These are phyloP conservation scores for Agrochola litura DNA, from an alignment of 2,888 invertebrate species.

Conservation along the genomic window DNA sequence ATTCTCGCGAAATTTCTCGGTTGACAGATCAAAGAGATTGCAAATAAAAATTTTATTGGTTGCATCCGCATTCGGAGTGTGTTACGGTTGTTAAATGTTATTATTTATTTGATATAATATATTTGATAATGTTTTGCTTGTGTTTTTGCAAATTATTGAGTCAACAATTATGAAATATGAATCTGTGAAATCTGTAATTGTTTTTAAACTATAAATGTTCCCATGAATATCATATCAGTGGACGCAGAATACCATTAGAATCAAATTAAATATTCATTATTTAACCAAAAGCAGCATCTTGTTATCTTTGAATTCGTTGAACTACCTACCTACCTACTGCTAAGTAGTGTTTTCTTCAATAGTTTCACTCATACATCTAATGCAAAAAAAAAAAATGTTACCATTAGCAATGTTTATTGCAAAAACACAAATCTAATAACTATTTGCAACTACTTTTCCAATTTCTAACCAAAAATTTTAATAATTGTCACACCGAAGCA, in stretches of 20 bases:
- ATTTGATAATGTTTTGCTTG: constrained; percentile 7
- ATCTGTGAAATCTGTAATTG: not conserved
- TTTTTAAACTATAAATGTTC: not conserved
- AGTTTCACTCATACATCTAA: not conserved
- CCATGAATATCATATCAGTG: not conserved
- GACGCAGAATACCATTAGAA: too few relatives aligned
- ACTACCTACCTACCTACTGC: not conserved
- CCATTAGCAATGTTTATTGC: not conserved
- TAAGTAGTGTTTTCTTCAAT: not conserved
- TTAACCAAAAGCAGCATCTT: not conserved
- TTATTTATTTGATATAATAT: constrained; percentile 18
- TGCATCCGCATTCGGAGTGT: constrained; percentile 44
- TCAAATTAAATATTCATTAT: not conserved
- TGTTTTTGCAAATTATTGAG: not conserved
- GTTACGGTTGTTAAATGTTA: constrained; percentile 31
- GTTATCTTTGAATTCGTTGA: not conserved
- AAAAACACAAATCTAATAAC: not conserved
- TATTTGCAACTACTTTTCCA: not conserved
- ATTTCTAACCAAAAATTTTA: not conserved
- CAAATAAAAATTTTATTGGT: constrained; percentile 46
- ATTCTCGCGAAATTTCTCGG: constrained; percentile 47
- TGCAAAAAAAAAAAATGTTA: not conserved
- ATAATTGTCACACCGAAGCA: not conserved
- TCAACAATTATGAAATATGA: not conserved
- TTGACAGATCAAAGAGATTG: constrained; percentile 61